A percentile compares a stretch with the other conserved stretches of the same genome.
These are phyloP conservation scores for Crenuchus spilurus DNA, from an alignment of 2,797 vertebrate genomes.

Conservation along the genomic window DNA sequence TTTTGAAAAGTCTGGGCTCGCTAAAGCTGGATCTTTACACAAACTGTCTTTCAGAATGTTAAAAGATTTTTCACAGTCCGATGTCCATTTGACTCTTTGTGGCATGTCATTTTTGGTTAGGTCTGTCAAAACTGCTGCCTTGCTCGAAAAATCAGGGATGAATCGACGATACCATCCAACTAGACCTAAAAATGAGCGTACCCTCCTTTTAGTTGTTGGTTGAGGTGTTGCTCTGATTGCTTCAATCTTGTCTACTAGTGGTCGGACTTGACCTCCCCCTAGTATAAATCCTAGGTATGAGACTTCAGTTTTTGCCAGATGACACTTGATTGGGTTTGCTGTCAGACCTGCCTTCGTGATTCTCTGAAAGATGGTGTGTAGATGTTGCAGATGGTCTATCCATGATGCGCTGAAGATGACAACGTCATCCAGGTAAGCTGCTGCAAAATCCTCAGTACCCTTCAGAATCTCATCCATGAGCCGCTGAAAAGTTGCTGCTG, in stretches of 20 bases:
- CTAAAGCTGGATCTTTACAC: no score
- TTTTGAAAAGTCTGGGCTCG: not conserved
- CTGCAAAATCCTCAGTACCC: not conserved
- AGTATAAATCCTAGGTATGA: no score
- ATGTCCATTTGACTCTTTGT: not conserved
- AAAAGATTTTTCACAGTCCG: not conserved
- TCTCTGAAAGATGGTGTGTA: not conserved
- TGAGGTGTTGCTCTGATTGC: not conserved
- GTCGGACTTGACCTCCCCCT: no score
- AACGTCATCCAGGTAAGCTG: not conserved
- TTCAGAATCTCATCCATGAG: not conserved
- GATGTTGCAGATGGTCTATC: not conserved
- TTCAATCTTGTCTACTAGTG: no score
- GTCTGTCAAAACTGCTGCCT: not conserved
- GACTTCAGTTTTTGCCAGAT: not conserved
- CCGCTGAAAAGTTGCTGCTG: not conserved
- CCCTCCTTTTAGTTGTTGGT: not conserved
- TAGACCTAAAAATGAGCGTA: not conserved
- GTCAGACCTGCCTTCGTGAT: not conserved
- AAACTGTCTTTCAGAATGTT: no score
- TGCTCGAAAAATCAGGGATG: no score
- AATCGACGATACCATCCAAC: not conserved
- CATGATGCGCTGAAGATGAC: not conserved
- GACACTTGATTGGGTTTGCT: not conserved
- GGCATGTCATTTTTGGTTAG: not conserved